Percentiles rank a stretch among this genome's conserved stretches.
These are phyloP conservation scores for Bellardia pandia DNA, from an alignment of 2,888 invertebrate species.

Conservation along the genomic window DNA sequence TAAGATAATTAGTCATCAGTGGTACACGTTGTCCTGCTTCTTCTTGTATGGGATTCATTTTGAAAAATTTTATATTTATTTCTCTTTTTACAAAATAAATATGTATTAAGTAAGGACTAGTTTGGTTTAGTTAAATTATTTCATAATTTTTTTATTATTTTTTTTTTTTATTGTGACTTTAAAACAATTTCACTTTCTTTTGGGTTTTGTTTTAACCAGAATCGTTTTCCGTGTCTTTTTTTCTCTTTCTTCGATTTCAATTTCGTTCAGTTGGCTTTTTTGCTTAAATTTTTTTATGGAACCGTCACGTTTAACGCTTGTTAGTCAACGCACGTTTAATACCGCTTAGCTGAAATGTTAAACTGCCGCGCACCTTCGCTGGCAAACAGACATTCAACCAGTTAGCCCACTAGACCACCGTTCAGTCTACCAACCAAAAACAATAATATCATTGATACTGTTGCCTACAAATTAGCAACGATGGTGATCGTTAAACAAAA, in stretches of 20 bases:
- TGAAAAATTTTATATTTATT: background rate
- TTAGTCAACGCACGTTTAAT: conserved; percentile 63
- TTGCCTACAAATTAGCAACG: conserved; percentile 23
- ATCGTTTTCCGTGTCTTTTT: conserved; percentile 21
- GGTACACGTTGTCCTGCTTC: conserved; percentile 43
- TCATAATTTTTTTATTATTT: conserved; percentile 12
- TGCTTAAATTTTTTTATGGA: conserved; percentile 13
- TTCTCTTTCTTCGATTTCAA: background rate
- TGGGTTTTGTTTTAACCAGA: background rate
- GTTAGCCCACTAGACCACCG: conserved; percentile 24
- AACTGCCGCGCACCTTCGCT: conserved; percentile 45
- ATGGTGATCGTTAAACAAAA: conserved; percentile 43
- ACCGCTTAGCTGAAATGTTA: conserved; percentile 33
- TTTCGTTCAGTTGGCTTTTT: background rate
- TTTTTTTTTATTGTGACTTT: background rate
- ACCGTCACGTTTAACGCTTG: conserved; percentile 46
- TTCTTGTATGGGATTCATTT: conserved; percentile 56
- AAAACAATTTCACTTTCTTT: conserved; percentile 41
- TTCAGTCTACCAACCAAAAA: conserved; percentile 41
- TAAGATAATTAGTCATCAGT: conserved; percentile 39
- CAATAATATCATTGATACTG: conserved; percentile 33
- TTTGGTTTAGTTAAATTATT: background rate
- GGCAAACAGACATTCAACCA: conserved; percentile 30
- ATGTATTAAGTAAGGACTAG: conserved; percentile 1
- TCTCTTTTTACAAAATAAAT: background rate